Conservation (phyloP, 2,888 invertebrate species). For the Parasteatoda lunata region DNA sequence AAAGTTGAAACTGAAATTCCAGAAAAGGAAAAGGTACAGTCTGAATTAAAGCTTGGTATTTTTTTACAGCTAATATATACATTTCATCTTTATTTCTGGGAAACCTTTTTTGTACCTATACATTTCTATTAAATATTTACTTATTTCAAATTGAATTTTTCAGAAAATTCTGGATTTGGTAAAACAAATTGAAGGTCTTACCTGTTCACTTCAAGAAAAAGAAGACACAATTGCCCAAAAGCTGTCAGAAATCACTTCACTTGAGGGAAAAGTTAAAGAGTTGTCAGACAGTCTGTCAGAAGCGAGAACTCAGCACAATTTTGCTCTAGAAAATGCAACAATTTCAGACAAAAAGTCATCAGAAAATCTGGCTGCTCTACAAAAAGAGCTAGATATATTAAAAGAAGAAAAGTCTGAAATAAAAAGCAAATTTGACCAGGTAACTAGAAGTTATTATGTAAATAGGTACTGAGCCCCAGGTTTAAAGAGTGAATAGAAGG, state of each 20-base stretch:
- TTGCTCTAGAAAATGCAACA: slow-evolving; percentile 19
- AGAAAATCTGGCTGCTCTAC: slow-evolving; percentile 36
- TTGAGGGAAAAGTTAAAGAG: slow-evolving; percentile 13
- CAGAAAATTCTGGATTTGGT: slow-evolving; percentile 58
- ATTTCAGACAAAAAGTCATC: background rate
- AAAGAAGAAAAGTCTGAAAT: slow-evolving; percentile 19
- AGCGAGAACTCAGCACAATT: slow-evolving; percentile 6
- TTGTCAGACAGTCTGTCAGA: background rate
- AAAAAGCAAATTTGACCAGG: slow-evolving; percentile 18
- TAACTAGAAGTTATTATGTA: background rate
- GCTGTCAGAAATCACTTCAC: slow-evolving; percentile 21
- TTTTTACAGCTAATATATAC: background rate
- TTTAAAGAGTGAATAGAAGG: too few species aligned
- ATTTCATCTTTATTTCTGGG: background rate
- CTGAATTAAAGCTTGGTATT: background rate
- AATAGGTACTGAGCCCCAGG: too few species aligned
- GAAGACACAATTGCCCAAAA: slow-evolving; percentile 19
- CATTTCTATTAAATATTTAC: background rate
- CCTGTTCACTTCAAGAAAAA: slow-evolving; percentile 33
- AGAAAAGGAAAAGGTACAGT: slow-evolving; percentile 38
- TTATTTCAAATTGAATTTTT: background rate
- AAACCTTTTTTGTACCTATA: background rate
- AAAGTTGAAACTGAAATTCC: slow-evolving; percentile 17
- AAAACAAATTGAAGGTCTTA: slow-evolving; percentile 29
- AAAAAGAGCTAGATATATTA: slow-evolving; percentile 8